Evolutionary conservation across 37 sponge, comb jelly and placozoan species (phyloP).

Genomic region (Theonella swinhoei): DNA sequence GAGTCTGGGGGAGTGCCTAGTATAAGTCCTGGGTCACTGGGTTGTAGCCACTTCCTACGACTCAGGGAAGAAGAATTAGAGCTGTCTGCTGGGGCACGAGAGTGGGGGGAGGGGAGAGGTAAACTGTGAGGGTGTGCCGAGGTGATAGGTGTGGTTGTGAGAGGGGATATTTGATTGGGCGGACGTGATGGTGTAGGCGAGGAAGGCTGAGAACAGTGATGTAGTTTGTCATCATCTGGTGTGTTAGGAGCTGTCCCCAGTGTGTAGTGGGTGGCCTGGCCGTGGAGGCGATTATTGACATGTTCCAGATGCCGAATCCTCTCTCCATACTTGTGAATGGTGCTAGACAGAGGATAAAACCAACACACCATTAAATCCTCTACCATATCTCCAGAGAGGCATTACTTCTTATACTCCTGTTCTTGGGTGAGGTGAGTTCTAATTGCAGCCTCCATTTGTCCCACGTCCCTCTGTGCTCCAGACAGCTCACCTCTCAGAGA

Average conservation of each 20-base stretch:
- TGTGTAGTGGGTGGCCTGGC: constrained; percentile 38
- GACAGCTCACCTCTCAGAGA: neutral
- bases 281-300: constrained; percentile 42
- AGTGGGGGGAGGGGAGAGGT: neutral
- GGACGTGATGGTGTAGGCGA: neutral
- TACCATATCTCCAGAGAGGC: constrained; percentile 3
- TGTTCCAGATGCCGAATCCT: constrained; percentile 36
- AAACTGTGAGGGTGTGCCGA: neutral
- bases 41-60: constrained; percentile 60
- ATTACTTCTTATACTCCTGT: neutral
- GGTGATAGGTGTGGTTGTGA: neutral
- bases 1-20: neutral
- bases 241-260: constrained; percentile 16
- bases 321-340: constrained; percentile 20
- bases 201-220: neutral
- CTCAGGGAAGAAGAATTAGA: constrained; percentile 6
- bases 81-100: neutral
- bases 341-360: constrained; percentile 6
- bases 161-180: neutral
- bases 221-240: constrained; percentile 6
- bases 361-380: neutral
- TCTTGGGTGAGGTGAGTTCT: constrained; percentile 1
- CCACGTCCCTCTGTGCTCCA: neutral
- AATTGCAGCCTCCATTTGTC: neutral
- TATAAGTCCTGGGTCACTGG: constrained; percentile 54